Evolutionary conservation across 1,140 invertebrate genomes (phyloP), one percentile per base, ranked within the genome.

Genomic region (Cyrtorhinus lividipennis): DNA sequence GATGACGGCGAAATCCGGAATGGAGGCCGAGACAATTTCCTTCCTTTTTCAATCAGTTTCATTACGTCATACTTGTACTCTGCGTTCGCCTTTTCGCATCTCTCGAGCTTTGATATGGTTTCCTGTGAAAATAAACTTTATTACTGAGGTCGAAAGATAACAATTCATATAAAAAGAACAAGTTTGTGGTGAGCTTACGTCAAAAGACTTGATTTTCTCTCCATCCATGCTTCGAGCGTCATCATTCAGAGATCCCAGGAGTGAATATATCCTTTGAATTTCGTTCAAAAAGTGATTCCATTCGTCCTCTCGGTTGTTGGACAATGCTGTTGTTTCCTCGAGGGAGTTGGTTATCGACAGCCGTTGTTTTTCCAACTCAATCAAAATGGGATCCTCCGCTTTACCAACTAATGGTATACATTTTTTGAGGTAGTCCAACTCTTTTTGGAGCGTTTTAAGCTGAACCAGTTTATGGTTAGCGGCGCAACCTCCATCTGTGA

Each of bases 1-100:
- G 23, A 24, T 25, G 22, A 24, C 3, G 56, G 56, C 10, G 26
- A 12, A 3, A 58, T 12, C 84, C 61, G 84, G 78, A 24, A 80
- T 77, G 13, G 56, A 5, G 56, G 56, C 3, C 24, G 18, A 13
- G 56, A 58, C 3, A 58, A 18, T 25, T 26, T 26, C 13, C 56
- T 8, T 22, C 56, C 56, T 24, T 25, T 58, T 58, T 58, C 23
- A 1, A 20, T 46, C 5, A 59, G 38, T 30, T 18, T 23, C 2
- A 38, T 56, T 12, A 64, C 2, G 3, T 2, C 79, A 62, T 56
- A 23, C 46, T 44, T 18, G n/a, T 45, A 64, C 25, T 53, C 25
- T 13, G 27, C 22, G 26, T 69, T 69, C 2, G 26, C 18, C 13
- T 53, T 27, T 65, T 71, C 69, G 8, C 68, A 60, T 3, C 67